A percentile compares a stretch with the other conserved stretches of the same genome.
Evolutionary conservation across 2,888 invertebrate genomes (phyloP).

Genomic region (Luffia ferchaultella): DNA sequence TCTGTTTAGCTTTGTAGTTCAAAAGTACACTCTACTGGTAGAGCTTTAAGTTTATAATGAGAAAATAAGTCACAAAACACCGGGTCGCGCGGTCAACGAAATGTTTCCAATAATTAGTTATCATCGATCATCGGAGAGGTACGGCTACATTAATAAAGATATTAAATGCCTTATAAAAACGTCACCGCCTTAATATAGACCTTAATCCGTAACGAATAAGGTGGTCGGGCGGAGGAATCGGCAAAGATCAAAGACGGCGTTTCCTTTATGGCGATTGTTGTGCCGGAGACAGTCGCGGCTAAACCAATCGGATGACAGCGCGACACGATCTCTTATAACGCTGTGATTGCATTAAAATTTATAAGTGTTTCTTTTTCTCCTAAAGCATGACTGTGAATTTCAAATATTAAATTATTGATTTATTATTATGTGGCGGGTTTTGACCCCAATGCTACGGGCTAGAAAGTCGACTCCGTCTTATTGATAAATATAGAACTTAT

Average conservation of each 20-base stretch:
- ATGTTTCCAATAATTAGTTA: conserved; percentile 62
- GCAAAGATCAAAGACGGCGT: background rate
- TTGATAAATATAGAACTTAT: too few relatives aligned
- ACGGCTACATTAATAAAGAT: conserved; percentile 57
- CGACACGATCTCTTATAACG: conserved; percentile 6
- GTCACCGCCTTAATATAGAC: background rate
- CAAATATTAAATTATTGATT: background rate
- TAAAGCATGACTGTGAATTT: background rate
- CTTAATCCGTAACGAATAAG: background rate
- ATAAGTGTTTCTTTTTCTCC: background rate
- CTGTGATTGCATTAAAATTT: background rate
- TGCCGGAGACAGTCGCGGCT: conserved; percentile 8
- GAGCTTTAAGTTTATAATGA: conserved; percentile 17
- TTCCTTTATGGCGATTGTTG: conserved; percentile 13
- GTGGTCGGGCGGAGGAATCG: background rate
- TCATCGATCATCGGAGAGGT: conserved; percentile 51
- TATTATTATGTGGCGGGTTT: background rate
- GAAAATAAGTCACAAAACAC: background rate
- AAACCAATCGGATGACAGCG: conserved; percentile 11
- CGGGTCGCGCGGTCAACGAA: conserved; percentile 45
- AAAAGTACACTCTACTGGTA: conserved; percentile 17
- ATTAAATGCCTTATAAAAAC: conserved; percentile 39
- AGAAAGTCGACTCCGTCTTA: too few relatives aligned
- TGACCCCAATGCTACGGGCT: background rate
- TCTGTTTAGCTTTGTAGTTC: conserved; percentile 29